phyloP scores from a whole-genome alignment of 2,888 invertebrate genomes.

The Ligdia adustata region DNA sequence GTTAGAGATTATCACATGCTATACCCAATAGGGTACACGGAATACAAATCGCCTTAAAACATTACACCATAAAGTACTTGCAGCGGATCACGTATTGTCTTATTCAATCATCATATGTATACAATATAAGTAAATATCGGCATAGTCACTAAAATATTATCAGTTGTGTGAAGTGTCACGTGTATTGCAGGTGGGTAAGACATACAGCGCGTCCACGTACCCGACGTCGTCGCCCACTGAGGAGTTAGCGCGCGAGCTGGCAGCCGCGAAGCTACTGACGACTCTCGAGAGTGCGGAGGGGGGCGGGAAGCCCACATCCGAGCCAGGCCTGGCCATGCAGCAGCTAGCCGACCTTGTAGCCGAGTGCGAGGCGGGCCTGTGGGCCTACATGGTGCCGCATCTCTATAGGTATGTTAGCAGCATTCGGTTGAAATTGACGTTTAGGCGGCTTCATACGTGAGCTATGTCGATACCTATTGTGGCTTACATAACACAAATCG shows the following conservation, averaged over 20 bases:
- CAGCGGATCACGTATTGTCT: no score
- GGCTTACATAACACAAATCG: no score
- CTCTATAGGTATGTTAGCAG: slow-evolving; percentile 83
- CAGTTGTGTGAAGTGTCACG: not conserved
- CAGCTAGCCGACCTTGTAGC: slow-evolving; percentile 67
- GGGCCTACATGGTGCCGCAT: slow-evolving; percentile 83
- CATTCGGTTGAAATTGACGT: no score
- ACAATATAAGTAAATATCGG: no score
- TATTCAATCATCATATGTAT: no score
- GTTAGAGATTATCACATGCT: no score
- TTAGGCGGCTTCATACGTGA: no score
- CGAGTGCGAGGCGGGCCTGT: slow-evolving; percentile 83
- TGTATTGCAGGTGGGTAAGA: slow-evolving; percentile 60
- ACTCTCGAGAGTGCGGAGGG: slow-evolving; percentile 65
- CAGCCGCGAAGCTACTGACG: slow-evolving; percentile 64
- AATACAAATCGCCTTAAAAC: no score
- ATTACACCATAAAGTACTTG: no score
- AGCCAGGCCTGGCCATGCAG: slow-evolving; percentile 45
- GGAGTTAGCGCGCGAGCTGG: slow-evolving; percentile 71
- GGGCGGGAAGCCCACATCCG: slow-evolving; percentile 60
- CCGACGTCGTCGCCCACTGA: slow-evolving; percentile 71
- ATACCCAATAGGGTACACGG: no score
- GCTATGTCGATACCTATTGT: no score
- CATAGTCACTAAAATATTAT: no score
- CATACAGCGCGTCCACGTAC: slow-evolving; percentile 66